Base-by-base conservation (phyloP, 2,888 invertebrate species). In the Cephus pygmeus region DNA sequence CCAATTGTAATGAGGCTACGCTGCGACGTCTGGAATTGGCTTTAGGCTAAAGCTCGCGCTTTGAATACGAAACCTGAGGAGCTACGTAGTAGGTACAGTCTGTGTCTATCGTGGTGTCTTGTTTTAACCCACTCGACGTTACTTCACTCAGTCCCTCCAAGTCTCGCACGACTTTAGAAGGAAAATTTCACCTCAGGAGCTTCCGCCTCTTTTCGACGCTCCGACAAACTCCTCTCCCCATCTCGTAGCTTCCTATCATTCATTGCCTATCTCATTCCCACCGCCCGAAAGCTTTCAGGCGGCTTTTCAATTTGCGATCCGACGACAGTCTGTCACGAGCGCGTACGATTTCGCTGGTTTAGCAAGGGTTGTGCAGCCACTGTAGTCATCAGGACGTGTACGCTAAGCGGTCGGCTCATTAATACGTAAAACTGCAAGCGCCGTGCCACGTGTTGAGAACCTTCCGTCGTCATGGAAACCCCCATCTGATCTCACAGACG, bases 371-470 rank as follows among this genome's bases (percentile, higher is more conserved):
- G 56, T 56, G 9, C 23, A 56, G 56, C 56, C 23, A 23, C 56
- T 56, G 56, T 56, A 23, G 56, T 23, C 56, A 56, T 56, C 56
- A 23, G 56, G 23, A 56, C 9, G 23, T 23, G 56, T 23, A 23
- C 56, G 56, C 56, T 56, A 56, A 56, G 56, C 56, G 56, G 56
- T 56, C 56, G 56, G 56, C 23, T 56, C 56, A 56, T 90, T 90
- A 90, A 90, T 90, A 89, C 88, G 87, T 89, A 90, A 90, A 90
- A 89, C 82, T 83, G 83, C 81, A 87, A 68, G 68, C 73, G 76
- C 80, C 76, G 87, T 86, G 89, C 90, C 90, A 90, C 90, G 90
- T 90, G 90, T 89, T 88, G 90, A 90, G 90, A 90, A 90, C 90
- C 90, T 86, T 81, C 87, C 82, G 88, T 90, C 83, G 83, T 84